Base-by-base conservation (phyloP, 2,888 invertebrate genomes). In the Agrilus mali region DNA sequence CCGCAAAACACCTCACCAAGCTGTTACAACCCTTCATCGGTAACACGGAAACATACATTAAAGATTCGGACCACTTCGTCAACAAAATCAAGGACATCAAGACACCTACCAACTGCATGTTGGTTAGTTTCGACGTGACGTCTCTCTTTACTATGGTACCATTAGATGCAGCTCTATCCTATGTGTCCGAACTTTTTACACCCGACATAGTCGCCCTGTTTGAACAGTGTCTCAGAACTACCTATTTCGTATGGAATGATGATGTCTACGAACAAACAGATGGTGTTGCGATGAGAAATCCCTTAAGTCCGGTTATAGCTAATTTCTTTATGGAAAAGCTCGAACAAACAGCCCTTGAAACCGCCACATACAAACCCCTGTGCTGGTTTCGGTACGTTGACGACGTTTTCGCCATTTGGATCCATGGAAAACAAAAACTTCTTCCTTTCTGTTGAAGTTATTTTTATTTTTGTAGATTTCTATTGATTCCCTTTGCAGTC, bases 241-340 rank as follows among this genome's bases (percentile, higher is more conserved):
- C 14, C 16, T 35, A 35, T 16, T 35, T 35, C 16, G 14, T 35
- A 7, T 35, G 35, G 7, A 35, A 35, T 16, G 35, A 16, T 14
- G 8, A 35, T 16, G 14, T 35, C 35, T 35, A 35, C 35, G 35
- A 35, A 8, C 35, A 35, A 16, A 35, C 35, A 44, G 44, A 46
- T 15, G 51, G 48, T 8, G 47, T 47, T 16, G 50, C 51, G 7
- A 51, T 53, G 47, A 50, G 50, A 2, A 48, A 42, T n/a, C 48
- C 54, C n/a, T 44, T 53, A 12, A 42, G 47, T 33, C 47, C 50
- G 7, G 42, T 45, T 2, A 39, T 53, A 6, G 47, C 50, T 27
- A 45, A 45, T 17, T 32, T 50, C 33, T 52, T 46, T 34, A 50
- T 53, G 48, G 43, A 45, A 12, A 8, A n/a, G n/a, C n/a, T n/a